These are phyloP conservation scores for Chrosomus eos DNA, from an alignment of 2,797 vertebrate genomes.

Conservation along the genomic window DNA sequence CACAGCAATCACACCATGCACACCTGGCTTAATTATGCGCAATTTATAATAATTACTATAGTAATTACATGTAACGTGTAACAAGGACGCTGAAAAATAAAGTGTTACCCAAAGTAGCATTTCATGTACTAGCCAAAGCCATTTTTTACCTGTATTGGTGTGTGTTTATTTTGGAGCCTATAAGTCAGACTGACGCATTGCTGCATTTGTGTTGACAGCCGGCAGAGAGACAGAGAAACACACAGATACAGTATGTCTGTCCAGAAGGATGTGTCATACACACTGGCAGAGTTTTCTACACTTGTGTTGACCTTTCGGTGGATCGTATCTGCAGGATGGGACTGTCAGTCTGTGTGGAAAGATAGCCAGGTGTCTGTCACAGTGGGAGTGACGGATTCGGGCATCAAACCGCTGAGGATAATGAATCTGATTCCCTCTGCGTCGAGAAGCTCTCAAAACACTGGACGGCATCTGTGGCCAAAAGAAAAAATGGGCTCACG, in stretches of 20 bases:
- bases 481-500: background rate
- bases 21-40: background rate
- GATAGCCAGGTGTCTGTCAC: constrained; percentile 45
- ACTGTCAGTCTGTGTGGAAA: constrained; percentile 22
- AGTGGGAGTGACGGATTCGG: constrained; percentile 9
- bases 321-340: constrained; percentile 7
- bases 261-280: constrained; percentile 20
- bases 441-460: background rate
- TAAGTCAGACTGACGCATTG: background rate
- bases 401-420: constrained; percentile 35
- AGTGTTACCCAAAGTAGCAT: background rate
- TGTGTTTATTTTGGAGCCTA: background rate
- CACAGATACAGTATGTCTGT: background rate
- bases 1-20: no score
- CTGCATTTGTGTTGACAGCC: constrained; percentile 2
- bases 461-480: background rate
- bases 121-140: background rate
- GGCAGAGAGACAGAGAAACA: constrained; percentile 8
- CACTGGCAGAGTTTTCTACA: constrained; percentile 11
- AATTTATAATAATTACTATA: background rate
- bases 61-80: background rate
- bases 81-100: background rate
- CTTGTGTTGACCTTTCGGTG: constrained; percentile 20
- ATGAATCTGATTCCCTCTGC: constrained; percentile 35
- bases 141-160: background rate